Base-by-base conservation (phyloP, 2,113 vertebrate species). In the Trematocara marginatum region DNA sequence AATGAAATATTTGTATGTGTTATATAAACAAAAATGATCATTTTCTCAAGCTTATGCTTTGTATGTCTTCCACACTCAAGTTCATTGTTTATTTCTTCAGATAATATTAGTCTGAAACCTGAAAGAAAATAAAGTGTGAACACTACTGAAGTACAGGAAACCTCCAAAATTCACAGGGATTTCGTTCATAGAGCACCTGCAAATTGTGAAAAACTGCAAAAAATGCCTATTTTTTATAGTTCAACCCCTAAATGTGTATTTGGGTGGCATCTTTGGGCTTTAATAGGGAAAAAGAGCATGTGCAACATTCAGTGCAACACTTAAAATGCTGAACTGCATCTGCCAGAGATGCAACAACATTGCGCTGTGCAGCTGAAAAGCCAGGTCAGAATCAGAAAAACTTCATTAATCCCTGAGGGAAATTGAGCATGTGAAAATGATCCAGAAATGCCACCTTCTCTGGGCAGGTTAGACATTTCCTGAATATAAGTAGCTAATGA, bases 271-370 rank as follows among this genome's bases (percentile, higher is more conserved):
- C 16, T 18, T 2, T 18, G 31, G 15, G 5, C 15, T 61, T 61
- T n/a, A 35, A 61, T 61, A n/a, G 1, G 5, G 16, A 6, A 61
- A 11, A 35, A 4, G 5, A 61, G 2, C 31, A 61, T 0, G 0
- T 23, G 35, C 35, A 61, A 15, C 1, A 35, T 61, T 61, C 0
- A 61, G 31, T 61, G 57, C 9, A 61, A 35, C 31, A 35, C 57
- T 61, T 35, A 34, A 34, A 61, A 61, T 61, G 1, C 3, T 1
- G 57, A 4, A 61, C 16, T 61, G 16, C 57, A 4, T 35, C 16
- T 61, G 16, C 57, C 16, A n/a, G 57, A 35, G 16, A 61, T 61
- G 57, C 57, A 61, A 35, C 31, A 61, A n/a, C 31, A 61, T 35
- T 61, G 31, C 0, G 0, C 53, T 56, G 11, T 61, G 3, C 31